A percentile compares a stretch with the other conserved stretches of the same genome.
phyloP scores from a whole-genome alignment of 23 tunicate species.

The Ascidia mentula region DNA sequence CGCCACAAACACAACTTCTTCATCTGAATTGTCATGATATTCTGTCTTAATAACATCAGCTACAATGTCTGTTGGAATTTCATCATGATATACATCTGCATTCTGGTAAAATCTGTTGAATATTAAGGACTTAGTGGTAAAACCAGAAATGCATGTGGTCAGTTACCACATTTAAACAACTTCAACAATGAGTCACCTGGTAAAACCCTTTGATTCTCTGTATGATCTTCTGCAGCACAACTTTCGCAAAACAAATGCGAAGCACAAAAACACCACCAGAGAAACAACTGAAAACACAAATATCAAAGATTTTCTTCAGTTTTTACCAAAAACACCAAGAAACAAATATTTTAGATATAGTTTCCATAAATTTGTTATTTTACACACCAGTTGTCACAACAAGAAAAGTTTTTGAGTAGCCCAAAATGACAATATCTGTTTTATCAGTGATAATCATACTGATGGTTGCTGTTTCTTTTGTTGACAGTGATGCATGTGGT shows the following conservation, averaged over 20 bases:
- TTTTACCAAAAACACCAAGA: neutral
- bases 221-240: neutral
- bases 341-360: neutral
- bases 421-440: neutral
- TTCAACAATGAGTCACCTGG: neutral
- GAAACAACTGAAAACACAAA: neutral
- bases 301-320: neutral
- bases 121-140: neutral
- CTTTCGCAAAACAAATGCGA: neutral
- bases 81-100: neutral
- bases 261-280: neutral
- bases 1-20: neutral
- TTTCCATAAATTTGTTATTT: neutral
- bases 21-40: slow-evolving; percentile 4
- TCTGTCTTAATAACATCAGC: neutral
- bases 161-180: too few relatives aligned
- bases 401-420: neutral
- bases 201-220: neutral
- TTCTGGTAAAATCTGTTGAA: neutral
- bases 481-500: neutral
- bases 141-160: too few relatives aligned
- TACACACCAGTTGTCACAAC: neutral
- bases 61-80: neutral
- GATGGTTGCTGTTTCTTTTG: neutral
- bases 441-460: neutral